Conservation (phyloP, 2,888 invertebrate species). For the Protonemura montana region DNA sequence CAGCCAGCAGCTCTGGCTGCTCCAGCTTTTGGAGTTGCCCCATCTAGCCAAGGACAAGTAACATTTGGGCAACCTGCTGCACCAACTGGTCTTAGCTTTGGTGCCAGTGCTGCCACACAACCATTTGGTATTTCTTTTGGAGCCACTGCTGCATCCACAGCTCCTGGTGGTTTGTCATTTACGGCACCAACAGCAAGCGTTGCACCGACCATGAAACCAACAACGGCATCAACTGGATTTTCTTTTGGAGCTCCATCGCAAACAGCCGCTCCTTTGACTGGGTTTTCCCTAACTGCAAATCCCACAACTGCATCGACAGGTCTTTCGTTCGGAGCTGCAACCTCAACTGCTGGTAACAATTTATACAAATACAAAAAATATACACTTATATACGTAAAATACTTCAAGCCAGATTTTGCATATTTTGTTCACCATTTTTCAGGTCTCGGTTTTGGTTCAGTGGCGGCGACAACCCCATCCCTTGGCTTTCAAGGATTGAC, state of each 20-base stretch:
- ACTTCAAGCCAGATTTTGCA: too few relatives aligned
- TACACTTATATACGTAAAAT: too few relatives aligned
- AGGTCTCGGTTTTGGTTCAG: constrained; percentile 16
- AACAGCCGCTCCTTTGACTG: neutral
- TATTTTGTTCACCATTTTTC: too few relatives aligned
- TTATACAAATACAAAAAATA: too few relatives aligned
- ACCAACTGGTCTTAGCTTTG: constrained; percentile 50
- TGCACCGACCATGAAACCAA: constrained; percentile 21
- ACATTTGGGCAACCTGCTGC: constrained; percentile 14
- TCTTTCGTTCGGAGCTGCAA: neutral
- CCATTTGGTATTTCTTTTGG: constrained; percentile 55
- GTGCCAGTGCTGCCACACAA: constrained; percentile 52
- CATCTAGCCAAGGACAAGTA: neutral
- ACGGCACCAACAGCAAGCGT: constrained; percentile 25
- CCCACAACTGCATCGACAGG: neutral
- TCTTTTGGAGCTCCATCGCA: neutral
- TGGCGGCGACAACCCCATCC: neutral
- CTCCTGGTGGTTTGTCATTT: constrained; percentile 48
- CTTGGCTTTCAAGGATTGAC: constrained; percentile 21
- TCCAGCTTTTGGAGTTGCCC: constrained; percentile 15
- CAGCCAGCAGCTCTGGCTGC: constrained; percentile 36
- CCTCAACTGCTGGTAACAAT: neutral
- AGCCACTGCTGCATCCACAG: constrained; percentile 50
- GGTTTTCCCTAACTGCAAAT: neutral
- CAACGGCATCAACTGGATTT: constrained; percentile 21